Base-by-base conservation (phyloP, 2,888 invertebrate genomes). In the Cataglyphis rosenhaueri region DNA sequence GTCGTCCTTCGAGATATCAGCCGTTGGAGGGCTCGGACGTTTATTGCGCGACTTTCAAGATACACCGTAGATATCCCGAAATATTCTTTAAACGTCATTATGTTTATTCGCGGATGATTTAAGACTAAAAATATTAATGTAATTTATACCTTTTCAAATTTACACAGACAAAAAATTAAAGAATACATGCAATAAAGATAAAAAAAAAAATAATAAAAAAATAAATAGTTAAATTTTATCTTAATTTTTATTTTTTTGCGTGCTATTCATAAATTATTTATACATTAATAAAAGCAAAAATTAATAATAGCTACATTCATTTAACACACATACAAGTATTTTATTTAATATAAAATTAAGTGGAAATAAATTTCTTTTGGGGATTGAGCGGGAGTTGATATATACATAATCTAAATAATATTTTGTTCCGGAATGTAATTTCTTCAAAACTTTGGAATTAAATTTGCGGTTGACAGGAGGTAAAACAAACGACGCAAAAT, bases 1-100 rank as follows among this genome's bases (percentile, higher is more conserved):
- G 48, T 48, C 48, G 71, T 68, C 62, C 66, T 73, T 70, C 35
- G 66, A n/a, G 64, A 61, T 65, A 44, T 44, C 76, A 70, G 10
- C 44, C 18, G 29, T 44, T 41, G 10, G 6, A 5, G 29, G 32
- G 57, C n/a, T 59, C 15, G 18, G 48, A 52, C 66, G 41, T 79
- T 71, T 61, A 71, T 35, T 25, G 32, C 55, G 21, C 9, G 35
- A 35, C 38, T 79, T 70, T 70, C 32, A n/a, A 25, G 12, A 52
- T 65, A 38, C 38, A n/a, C 12, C 8, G 3, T 15, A 32, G 70
- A 70, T 32, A 44, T n/a, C 38, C n/a, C 15, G 41, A 41, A 10
- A 41, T 41, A 41, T 55, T 57, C 21, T 64, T 6, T 12, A 66
- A 12, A 41, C 44, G 9, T 12, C 8, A n/a, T 75, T 52, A 38